Percentiles rank a stretch among this genome's conserved stretches.
phyloP scores from a whole-genome alignment of 2,113 vertebrate genomes.

The Copsychus sechellarum region DNA sequence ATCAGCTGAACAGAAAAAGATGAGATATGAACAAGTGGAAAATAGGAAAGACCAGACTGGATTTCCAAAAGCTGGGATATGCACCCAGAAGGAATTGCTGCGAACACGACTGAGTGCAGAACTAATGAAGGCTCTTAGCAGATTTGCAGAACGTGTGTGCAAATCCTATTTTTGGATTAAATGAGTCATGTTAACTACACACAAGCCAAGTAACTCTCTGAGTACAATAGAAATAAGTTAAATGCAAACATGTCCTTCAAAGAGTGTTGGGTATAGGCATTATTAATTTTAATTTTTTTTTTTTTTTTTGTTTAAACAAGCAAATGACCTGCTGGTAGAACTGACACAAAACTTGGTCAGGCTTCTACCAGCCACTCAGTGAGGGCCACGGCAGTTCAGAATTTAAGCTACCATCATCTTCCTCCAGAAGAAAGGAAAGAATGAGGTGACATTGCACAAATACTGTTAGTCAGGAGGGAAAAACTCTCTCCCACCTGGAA shows the following conservation, averaged over 20 bases:
- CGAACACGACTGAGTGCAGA: not conserved
- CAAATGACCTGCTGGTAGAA: not conserved
- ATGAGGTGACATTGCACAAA: not conserved
- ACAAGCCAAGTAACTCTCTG: not conserved
- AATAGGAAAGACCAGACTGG: not conserved
- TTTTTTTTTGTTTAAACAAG: not conserved
- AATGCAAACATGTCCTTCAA: not conserved
- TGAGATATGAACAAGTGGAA: not conserved
- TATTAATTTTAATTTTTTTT: not conserved
- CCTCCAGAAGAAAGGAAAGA: not conserved
- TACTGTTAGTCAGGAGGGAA: not conserved
- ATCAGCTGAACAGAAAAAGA: not conserved
- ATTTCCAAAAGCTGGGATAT: not conserved
- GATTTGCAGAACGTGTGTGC: slow-evolving; percentile 18
- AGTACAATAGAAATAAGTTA: not conserved
- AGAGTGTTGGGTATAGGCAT: fast-evolving
- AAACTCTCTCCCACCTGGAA: not conserved
- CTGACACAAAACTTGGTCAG: not conserved
- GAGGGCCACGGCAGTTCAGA: not conserved
- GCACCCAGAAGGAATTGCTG: not conserved
- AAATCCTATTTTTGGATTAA: slow-evolving; percentile 61
- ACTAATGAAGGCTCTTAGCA: slow-evolving; percentile 11
- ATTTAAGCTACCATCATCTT: not conserved
- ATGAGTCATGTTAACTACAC: slow-evolving; percentile 33
- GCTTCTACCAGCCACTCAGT: not conserved